These are phyloP conservation scores for Melanerpes formicivorus DNA, from an alignment of 2,113 vertebrate species.

Conservation along the genomic window DNA sequence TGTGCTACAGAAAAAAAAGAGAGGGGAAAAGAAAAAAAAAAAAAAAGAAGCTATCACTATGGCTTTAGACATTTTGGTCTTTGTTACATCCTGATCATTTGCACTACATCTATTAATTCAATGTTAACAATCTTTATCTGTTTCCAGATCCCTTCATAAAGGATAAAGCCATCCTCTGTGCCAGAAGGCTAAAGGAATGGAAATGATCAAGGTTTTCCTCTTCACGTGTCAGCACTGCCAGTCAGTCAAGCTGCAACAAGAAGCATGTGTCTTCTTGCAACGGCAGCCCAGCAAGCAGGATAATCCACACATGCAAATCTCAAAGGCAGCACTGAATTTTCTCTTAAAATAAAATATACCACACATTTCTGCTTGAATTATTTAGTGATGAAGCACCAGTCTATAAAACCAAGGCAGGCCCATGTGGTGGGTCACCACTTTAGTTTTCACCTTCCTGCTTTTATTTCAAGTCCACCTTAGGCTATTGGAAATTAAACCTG, in stretches of 20 bases:
- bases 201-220: neutral
- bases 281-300: neutral
- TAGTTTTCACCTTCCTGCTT: neutral
- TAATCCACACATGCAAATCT: neutral
- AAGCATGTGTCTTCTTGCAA: neutral
- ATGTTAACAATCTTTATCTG: neutral
- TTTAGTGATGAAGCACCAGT: neutral
- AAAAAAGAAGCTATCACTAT: neutral
- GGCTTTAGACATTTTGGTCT: neutral
- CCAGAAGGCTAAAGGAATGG: neutral
- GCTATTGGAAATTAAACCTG: neutral
- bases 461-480: neutral
- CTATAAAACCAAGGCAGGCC: neutral
- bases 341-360: neutral
- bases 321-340: neutral
- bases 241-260: neutral
- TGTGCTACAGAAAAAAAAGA: neutral
- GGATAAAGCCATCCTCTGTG: neutral
- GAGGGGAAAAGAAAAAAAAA: neutral
- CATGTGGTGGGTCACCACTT: neutral
- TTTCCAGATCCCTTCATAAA: neutral
- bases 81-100: conserved; percentile 1
- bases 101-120: neutral
- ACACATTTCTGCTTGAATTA: neutral
- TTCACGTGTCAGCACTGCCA: neutral